Evolutionary conservation across 2,888 invertebrate species (phyloP).

Genomic region (Adelphocoris suturalis): DNA sequence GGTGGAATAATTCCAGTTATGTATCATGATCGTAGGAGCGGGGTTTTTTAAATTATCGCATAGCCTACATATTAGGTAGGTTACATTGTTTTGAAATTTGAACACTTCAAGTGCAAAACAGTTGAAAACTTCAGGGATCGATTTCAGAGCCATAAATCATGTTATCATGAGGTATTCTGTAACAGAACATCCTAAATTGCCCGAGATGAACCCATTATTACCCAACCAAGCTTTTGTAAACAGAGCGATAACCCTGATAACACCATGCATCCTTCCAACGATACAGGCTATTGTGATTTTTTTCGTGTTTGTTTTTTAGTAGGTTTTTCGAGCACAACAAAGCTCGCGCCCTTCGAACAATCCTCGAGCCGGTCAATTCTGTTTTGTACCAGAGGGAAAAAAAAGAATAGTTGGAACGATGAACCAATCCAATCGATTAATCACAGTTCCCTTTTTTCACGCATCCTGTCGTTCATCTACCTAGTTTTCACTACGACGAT

Average conservation of each 20-base stretch:
- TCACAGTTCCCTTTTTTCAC: background rate
- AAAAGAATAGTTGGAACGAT: slow-evolving; percentile 19
- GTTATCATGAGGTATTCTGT: no score
- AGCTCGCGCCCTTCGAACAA: slow-evolving; percentile 4
- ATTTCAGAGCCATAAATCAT: no score
- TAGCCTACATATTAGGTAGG: no score
- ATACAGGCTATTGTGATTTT: background rate
- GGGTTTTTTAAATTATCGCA: no score
- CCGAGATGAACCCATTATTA: no score
- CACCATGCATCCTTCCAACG: slow-evolving; percentile 13
- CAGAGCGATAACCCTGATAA: slow-evolving; percentile 32
- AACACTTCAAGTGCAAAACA: no score
- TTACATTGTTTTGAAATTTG: no score
- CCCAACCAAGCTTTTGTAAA: slow-evolving; percentile 6
- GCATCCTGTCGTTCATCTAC: slow-evolving; percentile 17
- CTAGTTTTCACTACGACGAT: slow-evolving; percentile 7
- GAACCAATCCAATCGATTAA: slow-evolving; percentile 28
- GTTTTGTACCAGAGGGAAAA: background rate
- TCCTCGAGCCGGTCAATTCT: background rate
- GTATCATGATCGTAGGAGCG: no score
- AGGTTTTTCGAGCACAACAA: background rate
- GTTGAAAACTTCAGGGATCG: no score
- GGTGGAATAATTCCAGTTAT: no score
- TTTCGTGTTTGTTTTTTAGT: slow-evolving; percentile 19
- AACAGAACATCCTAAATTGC: no score